These are phyloP conservation scores for Pseudopipra pipra DNA, from an alignment of 2,113 vertebrate species.

Conservation along the genomic window DNA sequence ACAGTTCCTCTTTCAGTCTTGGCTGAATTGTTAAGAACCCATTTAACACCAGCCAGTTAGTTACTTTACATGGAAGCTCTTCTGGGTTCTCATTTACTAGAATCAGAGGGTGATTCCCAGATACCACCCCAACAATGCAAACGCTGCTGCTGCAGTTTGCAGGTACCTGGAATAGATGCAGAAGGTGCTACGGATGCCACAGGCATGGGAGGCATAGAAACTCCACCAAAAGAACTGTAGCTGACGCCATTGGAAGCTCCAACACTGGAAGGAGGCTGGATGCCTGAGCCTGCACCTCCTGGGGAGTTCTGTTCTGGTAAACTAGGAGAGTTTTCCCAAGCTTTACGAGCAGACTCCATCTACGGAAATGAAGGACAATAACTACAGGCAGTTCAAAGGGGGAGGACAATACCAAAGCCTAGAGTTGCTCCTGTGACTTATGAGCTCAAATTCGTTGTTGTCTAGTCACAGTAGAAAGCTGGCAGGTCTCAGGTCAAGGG, in stretches of 20 bases:
- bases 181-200: constrained; percentile 96
- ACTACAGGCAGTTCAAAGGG: constrained; percentile 4
- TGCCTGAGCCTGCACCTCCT: constrained; percentile 77
- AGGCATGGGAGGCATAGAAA: constrained; percentile 96
- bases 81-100: not conserved
- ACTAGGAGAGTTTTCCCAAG: constrained; percentile 98
- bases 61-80: not conserved
- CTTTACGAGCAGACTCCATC: constrained; percentile 99
- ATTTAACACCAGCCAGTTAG: not conserved
- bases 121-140: not conserved
- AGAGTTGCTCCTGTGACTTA: not conserved
- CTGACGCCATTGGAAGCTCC: constrained; percentile 91
- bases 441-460: not conserved
- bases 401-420: not conserved
- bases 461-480: not conserved
- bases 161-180: constrained; percentile 93
- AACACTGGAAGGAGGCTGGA: constrained; percentile 88
- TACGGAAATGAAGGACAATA: constrained; percentile 36
- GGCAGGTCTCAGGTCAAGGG: not conserved
- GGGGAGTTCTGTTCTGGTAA: constrained; percentile 96
- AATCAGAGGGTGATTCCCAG: not conserved
- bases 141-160: not conserved
- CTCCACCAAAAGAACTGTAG: constrained; percentile 96
- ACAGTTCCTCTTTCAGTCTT: not conserved
- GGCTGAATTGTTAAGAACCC: not conserved